Evolutionary conservation across 2,888 invertebrate genomes (phyloP), one percentile per base, ranked within the genome.

Genomic region (Rhaphigaster nebulosa): DNA sequence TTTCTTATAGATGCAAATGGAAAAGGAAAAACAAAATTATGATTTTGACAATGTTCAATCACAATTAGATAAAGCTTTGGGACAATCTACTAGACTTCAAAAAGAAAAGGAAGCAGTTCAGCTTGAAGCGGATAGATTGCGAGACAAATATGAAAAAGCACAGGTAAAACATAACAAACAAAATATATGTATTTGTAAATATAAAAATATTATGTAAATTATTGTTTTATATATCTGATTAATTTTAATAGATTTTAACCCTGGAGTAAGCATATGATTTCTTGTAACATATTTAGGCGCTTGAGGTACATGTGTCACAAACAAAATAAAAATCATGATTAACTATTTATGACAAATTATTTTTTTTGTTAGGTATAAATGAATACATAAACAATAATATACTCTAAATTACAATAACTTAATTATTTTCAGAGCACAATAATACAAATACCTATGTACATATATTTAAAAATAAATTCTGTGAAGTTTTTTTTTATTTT

Each of bases 11-110:
- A 95, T 96, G 93, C 97, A 97, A 95, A 96, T 98, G 93, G 98
- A 98, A 94, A 97, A 97, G 93, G 98, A 98, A 94, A 98, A 98
- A 94, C 96, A 97, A 93, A 96, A 96, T 92, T 98, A 97, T 94
- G 98, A 98, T 94, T 97, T 97, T 94, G 98, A 98, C 93, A 97
- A 97, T 93, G 94, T 98, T 92, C 98, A 98, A 94, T 97, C 97
- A 88, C 98, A 98, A 94, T 95, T 98, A 93, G 98, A 98, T 94
- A 98, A 98, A 94, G 96, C 97, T 65, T 95, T 98, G 92, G 98
- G 97, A 34, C 97, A 98, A 94, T 96, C 97, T 87, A 96, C 97
- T 90, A 95, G 98, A 91, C 95, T 98, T 93, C 98, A 98, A 94
- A 98, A 98, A 94, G 98, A 98, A 94, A 95, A 97, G 90, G 98